Evolutionary conservation across 2,797 vertebrate genomes (phyloP).

Genomic region (Acipenser transmontanus): DNA sequence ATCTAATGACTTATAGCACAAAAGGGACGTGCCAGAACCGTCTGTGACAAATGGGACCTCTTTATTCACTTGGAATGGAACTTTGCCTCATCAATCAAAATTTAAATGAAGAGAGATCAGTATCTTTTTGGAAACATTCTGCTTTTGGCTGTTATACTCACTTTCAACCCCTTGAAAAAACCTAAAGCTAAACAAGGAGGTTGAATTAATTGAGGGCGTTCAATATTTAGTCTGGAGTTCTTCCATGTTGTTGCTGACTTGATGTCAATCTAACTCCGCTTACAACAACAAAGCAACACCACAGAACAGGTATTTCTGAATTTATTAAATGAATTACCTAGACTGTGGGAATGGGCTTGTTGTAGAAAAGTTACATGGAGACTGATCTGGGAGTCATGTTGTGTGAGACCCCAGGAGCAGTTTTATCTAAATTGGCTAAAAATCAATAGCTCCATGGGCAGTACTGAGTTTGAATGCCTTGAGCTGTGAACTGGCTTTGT

Average conservation of each 20-base stretch:
- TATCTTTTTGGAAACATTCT: neutral
- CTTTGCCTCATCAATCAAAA: neutral
- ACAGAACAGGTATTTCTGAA: neutral
- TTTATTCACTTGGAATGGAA: neutral
- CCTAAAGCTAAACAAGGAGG: neutral
- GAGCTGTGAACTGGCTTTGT: neutral
- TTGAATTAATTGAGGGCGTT: neutral
- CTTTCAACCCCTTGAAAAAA: neutral
- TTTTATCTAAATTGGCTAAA: neutral
- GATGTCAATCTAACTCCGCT: neutral
- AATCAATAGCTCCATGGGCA: neutral
- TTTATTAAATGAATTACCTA: neutral
- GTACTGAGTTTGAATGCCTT: neutral
- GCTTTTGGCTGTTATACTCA: conserved; percentile 1
- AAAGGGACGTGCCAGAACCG: no score
- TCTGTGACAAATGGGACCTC: neutral
- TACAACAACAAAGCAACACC: neutral
- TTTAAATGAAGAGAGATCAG: conserved; percentile 4
- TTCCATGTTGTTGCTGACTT: neutral
- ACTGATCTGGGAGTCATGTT: neutral
- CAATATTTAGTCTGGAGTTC: conserved; percentile 1
- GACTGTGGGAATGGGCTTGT: neutral
- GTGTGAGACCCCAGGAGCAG: neutral
- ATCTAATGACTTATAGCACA: no score
- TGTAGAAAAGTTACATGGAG: neutral